Conservation (phyloP, 2,797 vertebrate species). For the Acanthopagrus latus region DNA sequence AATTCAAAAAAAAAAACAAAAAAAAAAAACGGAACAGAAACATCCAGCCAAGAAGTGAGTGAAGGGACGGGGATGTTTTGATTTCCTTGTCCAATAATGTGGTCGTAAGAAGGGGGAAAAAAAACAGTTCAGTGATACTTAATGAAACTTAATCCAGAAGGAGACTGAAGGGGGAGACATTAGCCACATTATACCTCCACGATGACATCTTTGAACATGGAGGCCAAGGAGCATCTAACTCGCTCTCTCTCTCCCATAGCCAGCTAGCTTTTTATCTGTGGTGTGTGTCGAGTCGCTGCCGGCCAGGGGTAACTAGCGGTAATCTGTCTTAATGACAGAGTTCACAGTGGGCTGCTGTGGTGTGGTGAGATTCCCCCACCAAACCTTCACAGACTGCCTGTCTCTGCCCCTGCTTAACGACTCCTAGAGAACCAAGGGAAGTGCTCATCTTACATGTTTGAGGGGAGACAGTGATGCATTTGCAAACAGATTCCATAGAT, state of each 20-base stretch:
- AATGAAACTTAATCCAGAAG: conserved; percentile 20
- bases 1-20: conserved; percentile 29
- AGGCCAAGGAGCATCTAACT: conserved; percentile 39
- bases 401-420: conserved; percentile 62
- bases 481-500: conserved; percentile 29
- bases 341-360: conserved; percentile 60
- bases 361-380: conserved; percentile 55
- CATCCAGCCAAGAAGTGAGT: conserved; percentile 40
- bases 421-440: conserved; percentile 39
- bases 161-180: conserved; percentile 84
- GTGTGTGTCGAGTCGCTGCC: conserved; percentile 46
- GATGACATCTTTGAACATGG: conserved; percentile 11
- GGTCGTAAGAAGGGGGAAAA: conserved; percentile 13
- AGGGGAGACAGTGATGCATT: conserved; percentile 42
- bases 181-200: conserved; percentile 56
- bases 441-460: conserved; percentile 22
- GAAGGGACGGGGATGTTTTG: conserved; percentile 37
- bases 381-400: conserved; percentile 70
- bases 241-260: conserved; percentile 21
- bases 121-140: not conserved
- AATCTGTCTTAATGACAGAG: conserved; percentile 78
- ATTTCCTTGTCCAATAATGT: conserved; percentile 40
- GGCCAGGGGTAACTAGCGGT: conserved; percentile 54
- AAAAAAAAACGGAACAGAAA: conserved; percentile 36
- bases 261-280: conserved; percentile 59